Percentiles rank a stretch among this genome's conserved stretches.
Evolutionary conservation across 1,140 invertebrate genomes (phyloP).

Genomic region (Anastrepha ludens): DNA sequence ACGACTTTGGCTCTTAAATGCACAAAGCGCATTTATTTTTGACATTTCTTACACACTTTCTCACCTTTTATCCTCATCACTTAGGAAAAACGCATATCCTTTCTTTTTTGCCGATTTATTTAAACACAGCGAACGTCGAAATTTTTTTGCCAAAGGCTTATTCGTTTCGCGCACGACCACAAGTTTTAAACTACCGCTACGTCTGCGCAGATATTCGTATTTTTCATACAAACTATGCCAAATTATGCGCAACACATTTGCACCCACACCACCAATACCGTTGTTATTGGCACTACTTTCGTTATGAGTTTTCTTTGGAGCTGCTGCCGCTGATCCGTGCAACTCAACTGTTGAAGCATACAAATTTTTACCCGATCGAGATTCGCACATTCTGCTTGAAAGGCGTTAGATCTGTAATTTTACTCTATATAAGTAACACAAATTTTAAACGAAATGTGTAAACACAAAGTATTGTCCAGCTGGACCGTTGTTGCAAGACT

Average conservation of each 20-base stretch:
- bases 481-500: slow-evolving; percentile 26
- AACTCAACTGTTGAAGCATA: slow-evolving; percentile 18
- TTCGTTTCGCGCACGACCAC: slow-evolving; percentile 67
- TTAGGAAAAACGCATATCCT: slow-evolving; percentile 75
- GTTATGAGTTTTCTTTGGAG: neutral
- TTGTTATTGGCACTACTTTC: neutral
- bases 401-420: neutral
- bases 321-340: neutral
- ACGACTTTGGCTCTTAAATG: too few species aligned
- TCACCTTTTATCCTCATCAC: slow-evolving; percentile 78
- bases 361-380: slow-evolving; percentile 19
- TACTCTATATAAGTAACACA: too few species aligned
- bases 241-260: slow-evolving; percentile 66
- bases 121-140: slow-evolving; percentile 67
- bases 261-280: slow-evolving; percentile 5
- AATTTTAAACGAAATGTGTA: too few species aligned
- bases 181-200: slow-evolving; percentile 65
- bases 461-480: neutral
- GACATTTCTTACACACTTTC: neutral
- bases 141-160: slow-evolving; percentile 70
- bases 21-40: too few species aligned
- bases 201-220: slow-evolving; percentile 65
- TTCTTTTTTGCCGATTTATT: slow-evolving; percentile 74
- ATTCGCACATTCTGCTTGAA: slow-evolving; percentile 19
- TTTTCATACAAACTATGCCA: slow-evolving; percentile 69